phyloP scores from a whole-genome alignment of 2,888 invertebrate genomes.

The Isotomurus palustris region DNA sequence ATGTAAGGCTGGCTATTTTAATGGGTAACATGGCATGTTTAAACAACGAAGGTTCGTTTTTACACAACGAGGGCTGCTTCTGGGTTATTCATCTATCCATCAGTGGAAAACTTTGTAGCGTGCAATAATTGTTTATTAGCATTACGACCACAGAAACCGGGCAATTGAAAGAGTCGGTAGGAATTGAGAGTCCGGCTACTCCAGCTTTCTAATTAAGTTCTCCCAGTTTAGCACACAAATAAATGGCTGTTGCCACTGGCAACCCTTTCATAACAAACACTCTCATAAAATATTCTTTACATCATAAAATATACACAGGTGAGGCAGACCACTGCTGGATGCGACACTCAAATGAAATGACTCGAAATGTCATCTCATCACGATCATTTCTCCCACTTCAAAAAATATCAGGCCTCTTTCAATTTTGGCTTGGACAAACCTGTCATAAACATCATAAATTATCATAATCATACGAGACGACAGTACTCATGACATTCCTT shows the following conservation, averaged over 20 bases:
- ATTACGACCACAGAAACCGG: slow-evolving; percentile 1
- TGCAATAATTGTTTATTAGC: background rate
- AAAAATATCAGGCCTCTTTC: too few relatives aligned
- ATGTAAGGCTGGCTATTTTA: too few relatives aligned
- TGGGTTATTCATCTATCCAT: too few relatives aligned
- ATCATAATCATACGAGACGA: too few relatives aligned
- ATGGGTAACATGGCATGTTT: too few relatives aligned
- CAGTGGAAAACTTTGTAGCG: slow-evolving; percentile 14
- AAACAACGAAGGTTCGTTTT: too few relatives aligned
- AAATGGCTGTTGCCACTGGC: slow-evolving; percentile 36
- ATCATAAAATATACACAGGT: slow-evolving; percentile 35
- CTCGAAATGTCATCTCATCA: slow-evolving; percentile 44
- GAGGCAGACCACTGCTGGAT: slow-evolving; percentile 3
- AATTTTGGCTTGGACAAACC: too few relatives aligned
- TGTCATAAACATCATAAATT: too few relatives aligned
- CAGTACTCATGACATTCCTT: too few relatives aligned
- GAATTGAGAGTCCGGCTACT: background rate
- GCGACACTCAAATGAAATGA: slow-evolving; percentile 32
- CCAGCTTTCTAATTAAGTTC: slow-evolving; percentile 8
- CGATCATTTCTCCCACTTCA: slow-evolving; percentile 11
- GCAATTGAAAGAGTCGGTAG: background rate
- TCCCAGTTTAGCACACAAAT: too few relatives aligned
- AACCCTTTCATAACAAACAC: slow-evolving; percentile 41
- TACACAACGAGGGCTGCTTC: too few relatives aligned
- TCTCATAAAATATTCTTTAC: slow-evolving; percentile 45